Conservation (phyloP, 53 echinoderm and acorn worm genomes). For the Actinopyga echinites region DNA sequence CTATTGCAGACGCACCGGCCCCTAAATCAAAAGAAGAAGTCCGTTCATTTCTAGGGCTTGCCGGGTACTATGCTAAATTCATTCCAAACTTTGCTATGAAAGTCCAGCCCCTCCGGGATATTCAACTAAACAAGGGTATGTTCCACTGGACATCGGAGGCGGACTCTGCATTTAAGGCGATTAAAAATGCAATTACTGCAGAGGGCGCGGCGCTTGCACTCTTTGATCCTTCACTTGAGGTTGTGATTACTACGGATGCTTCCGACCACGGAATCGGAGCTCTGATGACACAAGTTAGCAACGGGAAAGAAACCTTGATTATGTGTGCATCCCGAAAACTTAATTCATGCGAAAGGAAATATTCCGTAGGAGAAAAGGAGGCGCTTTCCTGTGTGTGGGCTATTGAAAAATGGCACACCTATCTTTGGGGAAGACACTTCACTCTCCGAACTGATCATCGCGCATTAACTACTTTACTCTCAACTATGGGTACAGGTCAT, state of each 20-base stretch:
- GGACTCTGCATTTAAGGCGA: neutral
- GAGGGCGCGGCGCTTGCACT: neutral
- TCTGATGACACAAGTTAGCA: neutral
- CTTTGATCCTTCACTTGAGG: neutral
- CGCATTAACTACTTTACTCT: neutral
- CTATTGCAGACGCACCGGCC: neutral
- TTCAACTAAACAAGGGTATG: neutral
- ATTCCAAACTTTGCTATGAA: neutral
- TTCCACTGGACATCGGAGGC: neutral
- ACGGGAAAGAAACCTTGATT: no score
- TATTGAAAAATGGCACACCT: slow-evolving; percentile 20
- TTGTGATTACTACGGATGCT: no score
- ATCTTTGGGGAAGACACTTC: neutral
- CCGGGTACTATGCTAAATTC: neutral
- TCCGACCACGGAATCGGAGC: no score
- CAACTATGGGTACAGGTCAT: slow-evolving; percentile 55
- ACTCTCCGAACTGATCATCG: neutral
- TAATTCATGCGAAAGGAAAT: neutral
- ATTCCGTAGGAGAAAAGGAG: slow-evolving; percentile 2
- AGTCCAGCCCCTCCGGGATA: neutral
- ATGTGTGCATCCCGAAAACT: no score
- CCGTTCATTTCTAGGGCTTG: neutral
- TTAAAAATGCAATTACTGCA: neutral
- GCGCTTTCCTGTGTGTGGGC: slow-evolving; percentile 1
- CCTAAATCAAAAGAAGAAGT: neutral